Evolutionary conservation across 2,797 vertebrate genomes (phyloP).

Genomic region (Hydrocynus forskahlii): DNA sequence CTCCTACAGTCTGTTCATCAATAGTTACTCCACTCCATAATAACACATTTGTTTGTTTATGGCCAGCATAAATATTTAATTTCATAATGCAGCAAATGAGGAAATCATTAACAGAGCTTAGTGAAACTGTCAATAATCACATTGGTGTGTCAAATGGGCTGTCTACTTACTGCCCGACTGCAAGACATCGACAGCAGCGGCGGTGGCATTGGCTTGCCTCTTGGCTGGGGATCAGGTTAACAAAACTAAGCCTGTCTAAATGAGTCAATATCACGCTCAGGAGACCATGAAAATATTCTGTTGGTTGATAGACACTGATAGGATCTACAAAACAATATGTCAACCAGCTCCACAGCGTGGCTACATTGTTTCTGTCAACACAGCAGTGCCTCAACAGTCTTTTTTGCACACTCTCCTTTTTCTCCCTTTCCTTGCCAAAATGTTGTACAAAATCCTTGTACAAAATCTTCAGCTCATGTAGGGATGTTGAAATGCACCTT

Average conservation of each 20-base stretch:
- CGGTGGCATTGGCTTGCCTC: background rate
- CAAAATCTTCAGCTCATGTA: background rate
- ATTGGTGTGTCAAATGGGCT: background rate
- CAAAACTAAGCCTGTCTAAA: conserved; percentile 37
- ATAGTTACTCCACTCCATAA: conserved; percentile 12
- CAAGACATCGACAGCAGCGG: conserved; percentile 17
- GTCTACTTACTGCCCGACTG: conserved; percentile 10
- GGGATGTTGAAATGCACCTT: background rate
- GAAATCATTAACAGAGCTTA: conserved; percentile 26
- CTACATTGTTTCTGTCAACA: conserved; percentile 34
- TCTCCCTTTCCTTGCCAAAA: background rate
- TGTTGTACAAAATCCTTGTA: no score
- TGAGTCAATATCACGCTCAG: conserved; percentile 34
- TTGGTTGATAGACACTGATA: conserved; percentile 49
- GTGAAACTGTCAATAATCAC: conserved; percentile 13
- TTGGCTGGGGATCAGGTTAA: conserved; percentile 26
- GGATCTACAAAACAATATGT: conserved; percentile 43
- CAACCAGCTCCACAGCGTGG: conserved; percentile 21
- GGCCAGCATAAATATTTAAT: conserved; percentile 34
- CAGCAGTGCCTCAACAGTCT: conserved; percentile 17
- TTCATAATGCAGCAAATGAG: conserved; percentile 39
- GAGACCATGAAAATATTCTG: conserved; percentile 42
- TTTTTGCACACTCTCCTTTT: conserved; percentile 10
- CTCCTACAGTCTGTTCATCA: conserved; percentile 5
- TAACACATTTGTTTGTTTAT: conserved; percentile 41